Conservation (phyloP, 2,888 invertebrate genomes). For the Iphiclides podalirius region DNA sequence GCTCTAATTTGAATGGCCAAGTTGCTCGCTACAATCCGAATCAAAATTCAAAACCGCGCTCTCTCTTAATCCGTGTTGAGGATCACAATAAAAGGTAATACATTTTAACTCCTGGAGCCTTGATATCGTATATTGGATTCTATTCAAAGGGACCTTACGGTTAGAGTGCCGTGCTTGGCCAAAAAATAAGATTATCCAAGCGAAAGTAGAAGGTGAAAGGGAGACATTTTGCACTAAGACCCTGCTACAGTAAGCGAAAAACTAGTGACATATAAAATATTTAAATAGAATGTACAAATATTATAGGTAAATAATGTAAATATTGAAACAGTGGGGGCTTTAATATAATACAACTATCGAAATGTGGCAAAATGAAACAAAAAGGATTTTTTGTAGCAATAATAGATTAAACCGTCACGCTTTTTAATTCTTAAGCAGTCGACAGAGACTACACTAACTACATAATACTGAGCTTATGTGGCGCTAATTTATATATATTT, state of each 20-base stretch:
- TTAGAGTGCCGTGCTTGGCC: slow-evolving; percentile 46
- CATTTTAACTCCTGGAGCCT: slow-evolving; percentile 66
- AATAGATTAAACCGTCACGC: too few species aligned
- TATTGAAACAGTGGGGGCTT: too few species aligned
- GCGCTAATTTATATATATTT: too few species aligned
- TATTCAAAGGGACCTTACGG: slow-evolving; percentile 44
- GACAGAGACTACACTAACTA: too few species aligned
- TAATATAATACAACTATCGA: too few species aligned
- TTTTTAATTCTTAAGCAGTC: too few species aligned
- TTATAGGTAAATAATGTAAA: too few species aligned
- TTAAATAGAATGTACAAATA: too few species aligned
- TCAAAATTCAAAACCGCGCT: slow-evolving; percentile 80
- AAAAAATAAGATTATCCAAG: slow-evolving; percentile 78
- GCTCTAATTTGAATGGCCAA: slow-evolving; percentile 65
- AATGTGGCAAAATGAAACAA: too few species aligned
- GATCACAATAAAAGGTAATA: slow-evolving; percentile 81
- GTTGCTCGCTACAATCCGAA: slow-evolving; percentile 70
- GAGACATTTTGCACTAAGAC: slow-evolving; percentile 71
- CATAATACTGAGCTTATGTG: too few species aligned
- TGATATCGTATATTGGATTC: slow-evolving; percentile 46
- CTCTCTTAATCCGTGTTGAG: slow-evolving; percentile 80
- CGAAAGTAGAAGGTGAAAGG: slow-evolving; percentile 80
- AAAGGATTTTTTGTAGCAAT: too few species aligned
- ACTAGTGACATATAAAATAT: too few species aligned
- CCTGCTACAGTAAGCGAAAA: slow-evolving; percentile 17